Evolutionary conservation across 2,113 vertebrate genomes (phyloP).

Genomic region (Neoarius graeffei): DNA sequence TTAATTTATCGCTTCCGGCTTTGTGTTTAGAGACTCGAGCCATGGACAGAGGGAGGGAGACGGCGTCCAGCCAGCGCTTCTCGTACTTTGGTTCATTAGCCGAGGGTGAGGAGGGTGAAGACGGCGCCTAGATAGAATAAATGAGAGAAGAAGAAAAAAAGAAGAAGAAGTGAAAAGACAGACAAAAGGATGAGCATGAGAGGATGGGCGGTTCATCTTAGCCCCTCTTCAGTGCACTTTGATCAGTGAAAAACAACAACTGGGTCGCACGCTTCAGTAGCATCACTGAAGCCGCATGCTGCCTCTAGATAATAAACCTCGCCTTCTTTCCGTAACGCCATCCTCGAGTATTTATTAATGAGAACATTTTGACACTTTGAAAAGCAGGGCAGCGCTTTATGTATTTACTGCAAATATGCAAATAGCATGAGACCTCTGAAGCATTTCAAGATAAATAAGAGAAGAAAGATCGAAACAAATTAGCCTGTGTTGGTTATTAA

Average conservation of each 20-base stretch:
- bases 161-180: constrained; percentile 1
- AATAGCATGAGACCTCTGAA: constrained; percentile 6
- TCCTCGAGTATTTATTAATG: constrained; percentile 33
- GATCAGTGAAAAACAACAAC: constrained; percentile 52
- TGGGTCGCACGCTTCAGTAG: constrained; percentile 17
- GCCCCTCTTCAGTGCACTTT: constrained; percentile 41
- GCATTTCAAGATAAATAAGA: constrained; percentile 25
- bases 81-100: constrained; percentile 91
- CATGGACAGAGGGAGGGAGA: constrained; percentile 86
- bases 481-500: neutral
- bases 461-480: constrained; percentile 27
- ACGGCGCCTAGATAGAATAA: constrained; percentile 81
- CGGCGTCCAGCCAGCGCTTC: constrained; percentile 89
- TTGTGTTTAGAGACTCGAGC: constrained; percentile 89
- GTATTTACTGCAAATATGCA: constrained; percentile 32
- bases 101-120: constrained; percentile 83
- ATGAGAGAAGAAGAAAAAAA: constrained; percentile 53
- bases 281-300: constrained; percentile 17
- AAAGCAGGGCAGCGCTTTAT: constrained; percentile 13
- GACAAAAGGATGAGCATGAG: constrained; percentile 19
- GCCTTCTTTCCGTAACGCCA: constrained; percentile 9
- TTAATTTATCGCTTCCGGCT: constrained; percentile 84
- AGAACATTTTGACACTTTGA: constrained; percentile 38
- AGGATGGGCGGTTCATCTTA: constrained; percentile 53
- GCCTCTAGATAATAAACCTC: constrained; percentile 38